phyloP scores from a whole-genome alignment of 2,797 vertebrate species.

The Artibeus jamaicensis region DNA sequence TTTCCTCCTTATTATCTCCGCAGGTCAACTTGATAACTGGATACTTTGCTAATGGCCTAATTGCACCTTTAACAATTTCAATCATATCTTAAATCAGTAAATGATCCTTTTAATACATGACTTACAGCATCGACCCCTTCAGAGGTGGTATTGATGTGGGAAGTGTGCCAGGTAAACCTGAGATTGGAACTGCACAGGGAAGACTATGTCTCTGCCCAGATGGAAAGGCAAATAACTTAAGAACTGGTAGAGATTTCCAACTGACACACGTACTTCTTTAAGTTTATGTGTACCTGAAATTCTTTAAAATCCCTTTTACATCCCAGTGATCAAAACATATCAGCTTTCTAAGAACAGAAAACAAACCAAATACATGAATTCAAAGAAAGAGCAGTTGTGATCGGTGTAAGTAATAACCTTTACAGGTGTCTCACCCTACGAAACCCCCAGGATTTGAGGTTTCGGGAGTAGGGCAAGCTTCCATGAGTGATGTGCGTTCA shows the following conservation, averaged over 20 bases:
- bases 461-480: background rate
- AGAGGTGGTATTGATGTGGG: conserved; percentile 67
- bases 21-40: conserved; percentile 73
- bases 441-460: background rate
- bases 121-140: conserved; percentile 68
- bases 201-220: background rate
- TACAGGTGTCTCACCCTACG: background rate
- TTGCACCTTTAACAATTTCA: conserved; percentile 72
- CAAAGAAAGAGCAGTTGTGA: background rate
- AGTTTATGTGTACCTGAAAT: background rate
- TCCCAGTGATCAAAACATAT: background rate
- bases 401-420: background rate
- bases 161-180: conserved; percentile 57
- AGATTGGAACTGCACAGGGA: background rate
- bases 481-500: background rate
- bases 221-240: conserved; percentile 15
- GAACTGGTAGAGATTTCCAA: background rate
- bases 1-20: conserved; percentile 54
- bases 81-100: conserved; percentile 71
- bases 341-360: background rate
- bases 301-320: background rate
- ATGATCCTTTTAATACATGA: conserved; percentile 70
- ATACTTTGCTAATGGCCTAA: conserved; percentile 82
- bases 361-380: background rate
- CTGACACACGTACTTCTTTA: background rate